Conservation (phyloP, 2,888 invertebrate genomes). For the Trimorus sp. region DNA sequence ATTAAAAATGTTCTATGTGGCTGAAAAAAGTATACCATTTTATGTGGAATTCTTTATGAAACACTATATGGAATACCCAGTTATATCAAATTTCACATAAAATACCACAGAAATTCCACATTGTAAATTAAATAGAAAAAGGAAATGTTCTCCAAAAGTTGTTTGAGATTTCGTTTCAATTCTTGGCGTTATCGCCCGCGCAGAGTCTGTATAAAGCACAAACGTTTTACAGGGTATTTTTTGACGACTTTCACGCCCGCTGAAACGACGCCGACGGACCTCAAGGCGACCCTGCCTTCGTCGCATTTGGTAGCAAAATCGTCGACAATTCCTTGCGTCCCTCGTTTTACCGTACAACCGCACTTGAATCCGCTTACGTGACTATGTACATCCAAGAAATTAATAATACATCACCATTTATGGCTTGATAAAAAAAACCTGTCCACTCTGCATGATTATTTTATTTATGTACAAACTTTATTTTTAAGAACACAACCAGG, state of each 20-base stretch:
- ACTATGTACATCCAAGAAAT: constrained; percentile 55
- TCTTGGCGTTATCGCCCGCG: background rate
- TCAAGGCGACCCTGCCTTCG: too few relatives aligned
- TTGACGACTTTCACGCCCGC: background rate
- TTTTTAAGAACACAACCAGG: background rate
- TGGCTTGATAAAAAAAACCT: constrained; percentile 42
- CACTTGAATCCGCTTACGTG: constrained; percentile 58
- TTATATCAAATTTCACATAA: too few relatives aligned
- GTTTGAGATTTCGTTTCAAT: background rate
- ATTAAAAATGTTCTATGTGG: too few relatives aligned
- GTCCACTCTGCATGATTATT: constrained; percentile 9
- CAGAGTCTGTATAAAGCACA: constrained; percentile 46
- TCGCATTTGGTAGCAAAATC: background rate
- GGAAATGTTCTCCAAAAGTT: too few relatives aligned
- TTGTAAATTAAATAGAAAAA: too few relatives aligned
- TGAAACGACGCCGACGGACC: background rate
- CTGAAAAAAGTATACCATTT: too few relatives aligned
- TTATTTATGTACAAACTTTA: constrained; percentile 28
- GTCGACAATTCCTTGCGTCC: background rate
- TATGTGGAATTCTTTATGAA: too few relatives aligned
- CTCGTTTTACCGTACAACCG: constrained; percentile 26
- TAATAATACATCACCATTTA: constrained; percentile 60
- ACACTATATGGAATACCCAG: too few relatives aligned
- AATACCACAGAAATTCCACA: too few relatives aligned
- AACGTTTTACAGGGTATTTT: constrained; percentile 48